Evolutionary conservation across 2,888 invertebrate genomes (phyloP).

Genomic region (Ennomos quercinarius): DNA sequence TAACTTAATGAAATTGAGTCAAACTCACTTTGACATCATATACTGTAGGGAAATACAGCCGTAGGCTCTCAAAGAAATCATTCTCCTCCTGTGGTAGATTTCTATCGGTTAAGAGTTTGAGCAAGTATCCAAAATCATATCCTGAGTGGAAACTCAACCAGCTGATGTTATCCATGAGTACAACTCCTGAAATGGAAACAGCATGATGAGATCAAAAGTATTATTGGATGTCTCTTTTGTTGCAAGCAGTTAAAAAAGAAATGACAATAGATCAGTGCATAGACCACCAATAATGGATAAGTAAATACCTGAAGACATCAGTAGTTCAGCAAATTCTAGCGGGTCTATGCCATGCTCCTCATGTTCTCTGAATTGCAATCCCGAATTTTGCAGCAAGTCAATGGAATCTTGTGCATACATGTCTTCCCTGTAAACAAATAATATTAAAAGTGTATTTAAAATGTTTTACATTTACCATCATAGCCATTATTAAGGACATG

Average conservation of each 20-base stretch:
- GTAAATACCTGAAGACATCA: constrained; percentile 95
- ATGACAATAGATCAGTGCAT: too few species aligned
- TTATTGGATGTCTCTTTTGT: too few species aligned
- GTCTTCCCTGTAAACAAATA: constrained; percentile 90
- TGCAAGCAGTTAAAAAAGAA: too few species aligned
- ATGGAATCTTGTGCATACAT: constrained; percentile 99
- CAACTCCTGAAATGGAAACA: constrained; percentile 87
- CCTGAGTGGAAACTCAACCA: constrained; percentile 99
- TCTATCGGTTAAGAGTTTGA: constrained; percentile 97
- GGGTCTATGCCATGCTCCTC: constrained; percentile 99
- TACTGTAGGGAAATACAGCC: constrained; percentile 97
- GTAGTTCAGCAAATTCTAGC: constrained; percentile 97
- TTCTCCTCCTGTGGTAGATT: constrained; percentile 98
- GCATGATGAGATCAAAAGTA: too few species aligned
- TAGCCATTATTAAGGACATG: too few species aligned
- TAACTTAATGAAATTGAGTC: too few species aligned
- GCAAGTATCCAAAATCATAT: constrained; percentile 99
- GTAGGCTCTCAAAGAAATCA: constrained; percentile 97
- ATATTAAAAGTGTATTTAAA: constrained; percentile 11
- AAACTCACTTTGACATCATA: constrained; percentile 96
- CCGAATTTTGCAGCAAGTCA: constrained; percentile 97
- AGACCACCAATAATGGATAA: background rate
- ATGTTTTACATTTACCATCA: too few species aligned
- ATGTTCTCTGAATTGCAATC: constrained; percentile 98
- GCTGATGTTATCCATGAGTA: constrained; percentile 97